Conservation (phyloP, 2,888 invertebrate genomes). For the Drosophila mulleri region DNA sequence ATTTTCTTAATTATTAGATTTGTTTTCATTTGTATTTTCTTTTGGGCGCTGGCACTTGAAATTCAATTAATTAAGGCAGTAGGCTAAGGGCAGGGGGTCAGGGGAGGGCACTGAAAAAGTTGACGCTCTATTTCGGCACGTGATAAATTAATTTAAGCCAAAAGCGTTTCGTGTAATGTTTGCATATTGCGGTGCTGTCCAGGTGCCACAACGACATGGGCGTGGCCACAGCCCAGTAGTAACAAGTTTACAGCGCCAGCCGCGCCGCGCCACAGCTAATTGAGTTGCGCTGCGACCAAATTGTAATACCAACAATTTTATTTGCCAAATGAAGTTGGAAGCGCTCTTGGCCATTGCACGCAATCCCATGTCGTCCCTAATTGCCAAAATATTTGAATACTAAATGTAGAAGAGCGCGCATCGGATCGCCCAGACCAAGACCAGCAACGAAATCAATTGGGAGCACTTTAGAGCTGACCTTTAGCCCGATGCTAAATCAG, state of each 20-base stretch:
- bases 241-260: conserved; percentile 53
- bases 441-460: conserved; percentile 34
- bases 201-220: conserved; percentile 26
- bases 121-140: conserved; percentile 71
- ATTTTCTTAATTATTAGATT: conserved; percentile 38
- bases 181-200: conserved; percentile 44
- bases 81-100: too few relatives aligned
- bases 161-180: conserved; percentile 54
- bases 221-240: conserved; percentile 36
- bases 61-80: conserved; percentile 69
- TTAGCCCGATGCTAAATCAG: neutral
- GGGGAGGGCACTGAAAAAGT: conserved; percentile 14
- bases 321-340: conserved; percentile 43
- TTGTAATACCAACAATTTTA: conserved; percentile 58
- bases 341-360: conserved; percentile 45
- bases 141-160: conserved; percentile 74
- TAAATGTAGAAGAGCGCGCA: neutral
- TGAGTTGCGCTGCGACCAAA: conserved; percentile 53
- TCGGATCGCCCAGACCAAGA: conserved; percentile 38
- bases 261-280: conserved; percentile 38
- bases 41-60: conserved; percentile 36
- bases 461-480: conserved; percentile 27
- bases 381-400: conserved; percentile 48
- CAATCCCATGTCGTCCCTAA: conserved; percentile 40
- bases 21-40: conserved; percentile 11